phyloP scores from a whole-genome alignment of 2,113 vertebrate species.

The Stomatorhinus ivindoensis region DNA sequence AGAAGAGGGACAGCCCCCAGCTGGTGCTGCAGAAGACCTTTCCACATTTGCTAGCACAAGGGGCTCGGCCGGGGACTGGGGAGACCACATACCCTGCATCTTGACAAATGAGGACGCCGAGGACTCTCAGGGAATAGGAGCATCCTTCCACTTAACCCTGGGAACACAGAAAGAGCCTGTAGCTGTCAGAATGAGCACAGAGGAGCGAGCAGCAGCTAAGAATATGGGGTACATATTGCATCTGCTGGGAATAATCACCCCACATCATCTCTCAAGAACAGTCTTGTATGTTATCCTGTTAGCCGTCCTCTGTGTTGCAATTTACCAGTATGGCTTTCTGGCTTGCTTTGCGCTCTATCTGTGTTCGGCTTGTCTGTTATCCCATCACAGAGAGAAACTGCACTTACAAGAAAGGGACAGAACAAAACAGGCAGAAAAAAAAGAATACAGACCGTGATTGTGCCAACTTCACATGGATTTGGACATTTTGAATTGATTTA shows the following conservation, averaged over 20 bases:
- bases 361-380: conserved; percentile 66
- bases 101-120: background rate
- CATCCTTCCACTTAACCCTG: background rate
- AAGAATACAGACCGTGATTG: background rate
- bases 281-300: conserved; percentile 62
- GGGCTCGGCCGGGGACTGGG: background rate
- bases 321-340: conserved; percentile 69
- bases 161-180: background rate
- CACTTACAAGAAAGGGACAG: conserved; percentile 54
- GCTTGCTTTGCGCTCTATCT: conserved; percentile 67
- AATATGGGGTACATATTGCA: conserved; percentile 11
- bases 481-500: background rate
- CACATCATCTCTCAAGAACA: conserved; percentile 52
- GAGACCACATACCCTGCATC: too few species aligned
- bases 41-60: too few species aligned
- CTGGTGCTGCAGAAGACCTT: background rate
- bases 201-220: conserved; percentile 38
- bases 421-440: background rate
- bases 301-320: conserved; percentile 60
- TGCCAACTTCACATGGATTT: background rate
- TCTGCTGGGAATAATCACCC: conserved; percentile 37
- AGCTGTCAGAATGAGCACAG: conserved; percentile 16
- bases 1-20: background rate
- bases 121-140: background rate
- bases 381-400: conserved; percentile 47